Evolutionary conservation across 2,113 vertebrate genomes (phyloP), one percentile per base, ranked within the genome.

Genomic region (Oncorhynchus keta): DNA sequence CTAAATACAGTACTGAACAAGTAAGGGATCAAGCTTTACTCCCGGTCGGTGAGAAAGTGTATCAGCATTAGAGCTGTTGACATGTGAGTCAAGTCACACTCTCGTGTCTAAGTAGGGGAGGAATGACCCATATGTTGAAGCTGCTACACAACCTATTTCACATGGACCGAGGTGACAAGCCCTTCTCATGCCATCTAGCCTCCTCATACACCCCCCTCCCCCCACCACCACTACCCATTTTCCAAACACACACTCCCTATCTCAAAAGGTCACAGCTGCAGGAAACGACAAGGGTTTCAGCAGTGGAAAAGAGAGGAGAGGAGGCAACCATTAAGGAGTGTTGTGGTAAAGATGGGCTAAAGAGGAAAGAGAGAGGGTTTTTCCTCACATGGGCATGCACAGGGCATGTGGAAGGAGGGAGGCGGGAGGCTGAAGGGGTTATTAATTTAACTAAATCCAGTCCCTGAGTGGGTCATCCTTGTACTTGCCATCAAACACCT

Each of bases 151-250:
- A 82, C 72, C 89, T 87, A 78, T 88, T 84, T 83, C 84, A 85
- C 86, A 49, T 85, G 72, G 82, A 68, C 66, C 51, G 76, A 82
- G 84, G 85, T 83, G 88, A 87, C 78, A 90, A 89, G 85, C 79
- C 85, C 83, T 57, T 69, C 82, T 86, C 74, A 28, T 74, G 78
- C 72, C 69, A 77, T 81, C 78, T 86, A 73, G 76, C 85, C 84
- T 82, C 81, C 20, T 84, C 59, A 62, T 62, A 22, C n/a, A 26
- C 22, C 61, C 61, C n/a, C 11, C 61, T 2, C 3, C 2, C 28
- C 3, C 28, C 28, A 28, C 28, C 11, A n/a, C n/a, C 18, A 26
- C 61, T 5, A n/a, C 20, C 20, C 22, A 24, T 7, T 12, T 24
- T 64, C 61, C 49, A 55, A 55, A 55, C 49, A 35, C 39, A 45